These are phyloP conservation scores for Hylia prasina DNA, from an alignment of 2,113 vertebrate species.

Conservation along the genomic window DNA sequence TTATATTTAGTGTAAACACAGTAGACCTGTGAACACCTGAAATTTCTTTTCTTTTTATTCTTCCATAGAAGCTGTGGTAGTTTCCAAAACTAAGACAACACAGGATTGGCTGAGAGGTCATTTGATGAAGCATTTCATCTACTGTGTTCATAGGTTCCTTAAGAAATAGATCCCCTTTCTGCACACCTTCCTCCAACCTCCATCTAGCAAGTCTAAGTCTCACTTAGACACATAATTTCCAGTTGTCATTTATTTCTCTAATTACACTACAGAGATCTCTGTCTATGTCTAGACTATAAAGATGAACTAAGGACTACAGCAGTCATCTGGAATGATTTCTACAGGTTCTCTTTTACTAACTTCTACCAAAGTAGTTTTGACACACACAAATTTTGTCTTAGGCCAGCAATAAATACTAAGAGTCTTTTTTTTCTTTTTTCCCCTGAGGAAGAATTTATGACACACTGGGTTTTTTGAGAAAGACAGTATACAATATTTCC, in stretches of 20 bases:
- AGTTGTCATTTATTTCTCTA: background rate
- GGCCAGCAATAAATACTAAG: background rate
- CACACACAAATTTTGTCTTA: background rate
- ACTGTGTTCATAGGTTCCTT: background rate
- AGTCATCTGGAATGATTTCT: background rate
- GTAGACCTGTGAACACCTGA: background rate
- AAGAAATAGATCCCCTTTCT: background rate
- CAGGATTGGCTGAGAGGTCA: background rate
- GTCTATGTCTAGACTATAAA: background rate
- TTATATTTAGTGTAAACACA: background rate
- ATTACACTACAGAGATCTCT: background rate
- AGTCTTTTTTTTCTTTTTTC: background rate
- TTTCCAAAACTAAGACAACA: background rate
- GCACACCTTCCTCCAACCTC: background rate
- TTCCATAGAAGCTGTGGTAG: background rate
- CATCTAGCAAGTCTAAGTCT: background rate
- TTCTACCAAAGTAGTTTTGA: background rate
- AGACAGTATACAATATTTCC: background rate
- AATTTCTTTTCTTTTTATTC: background rate
- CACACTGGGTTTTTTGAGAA: background rate
- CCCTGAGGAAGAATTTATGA: background rate
- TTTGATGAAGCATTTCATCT: background rate
- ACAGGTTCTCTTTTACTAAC: background rate
- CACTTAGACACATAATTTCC: background rate
- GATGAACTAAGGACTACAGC: background rate